Evolutionary conservation across 2,888 invertebrate genomes (phyloP).

Genomic region (Leistus spinibarbis): DNA sequence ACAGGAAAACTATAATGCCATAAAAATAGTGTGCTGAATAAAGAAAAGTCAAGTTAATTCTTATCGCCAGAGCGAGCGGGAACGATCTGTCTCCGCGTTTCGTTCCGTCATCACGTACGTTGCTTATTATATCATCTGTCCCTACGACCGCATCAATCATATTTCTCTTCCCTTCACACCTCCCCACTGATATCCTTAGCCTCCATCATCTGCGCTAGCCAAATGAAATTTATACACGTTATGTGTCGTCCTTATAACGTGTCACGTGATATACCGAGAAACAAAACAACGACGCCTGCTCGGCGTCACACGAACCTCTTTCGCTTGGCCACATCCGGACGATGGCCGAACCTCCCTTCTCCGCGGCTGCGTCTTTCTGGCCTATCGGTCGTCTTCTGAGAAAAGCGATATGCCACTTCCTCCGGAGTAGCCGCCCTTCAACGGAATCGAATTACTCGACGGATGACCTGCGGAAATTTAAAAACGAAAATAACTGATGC

Average conservation of each 20-base stretch:
- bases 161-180: not conserved
- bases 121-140: slow-evolving; percentile 36
- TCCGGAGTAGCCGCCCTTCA: not conserved
- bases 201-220: slow-evolving; percentile 11
- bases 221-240: slow-evolving; percentile 36
- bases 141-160: slow-evolving; percentile 27
- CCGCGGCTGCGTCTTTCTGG: not conserved
- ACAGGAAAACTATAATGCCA: not conserved
- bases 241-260: slow-evolving; percentile 3
- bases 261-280: slow-evolving; percentile 11
- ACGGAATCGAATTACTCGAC: slow-evolving; percentile 14
- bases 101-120: slow-evolving; percentile 27
- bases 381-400: not conserved
- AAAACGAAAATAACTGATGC: slow-evolving; percentile 19
- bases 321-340: not conserved
- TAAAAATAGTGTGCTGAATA: not conserved
- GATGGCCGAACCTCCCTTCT: not conserved
- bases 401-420: not conserved
- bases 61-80: slow-evolving; percentile 13
- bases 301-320: not conserved
- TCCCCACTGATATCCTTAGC: not conserved
- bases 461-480: slow-evolving; percentile 25
- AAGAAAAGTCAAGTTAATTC: slow-evolving; percentile 23
- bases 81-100: slow-evolving; percentile 28
- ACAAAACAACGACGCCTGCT: slow-evolving; percentile 21